These are phyloP conservation scores for Equus przewalskii DNA, from an alignment of 2,113 vertebrate species.

Conservation along the genomic window DNA sequence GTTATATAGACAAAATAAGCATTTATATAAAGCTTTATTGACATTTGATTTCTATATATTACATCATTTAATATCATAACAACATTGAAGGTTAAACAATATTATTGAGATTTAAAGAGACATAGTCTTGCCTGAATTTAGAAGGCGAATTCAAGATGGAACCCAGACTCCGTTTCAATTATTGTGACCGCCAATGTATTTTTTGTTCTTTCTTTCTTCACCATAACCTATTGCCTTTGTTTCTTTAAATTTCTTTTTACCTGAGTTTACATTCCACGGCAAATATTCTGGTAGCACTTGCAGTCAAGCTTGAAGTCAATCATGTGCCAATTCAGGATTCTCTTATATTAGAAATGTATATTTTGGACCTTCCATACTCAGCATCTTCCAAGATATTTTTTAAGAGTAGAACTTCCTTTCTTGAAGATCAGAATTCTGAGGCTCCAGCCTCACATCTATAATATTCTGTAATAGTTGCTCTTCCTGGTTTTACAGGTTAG, in stretches of 20 bases:
- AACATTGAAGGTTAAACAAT: background rate
- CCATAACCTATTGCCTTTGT: background rate
- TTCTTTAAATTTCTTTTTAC: background rate
- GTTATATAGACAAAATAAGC: background rate
- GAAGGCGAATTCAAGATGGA: background rate
- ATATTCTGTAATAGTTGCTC: no score
- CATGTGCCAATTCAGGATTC: background rate
- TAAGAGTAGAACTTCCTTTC: background rate
- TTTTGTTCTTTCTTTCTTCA: background rate
- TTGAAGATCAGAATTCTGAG: background rate
- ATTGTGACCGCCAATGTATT: background rate
- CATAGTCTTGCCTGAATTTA: background rate
- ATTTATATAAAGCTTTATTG: background rate
- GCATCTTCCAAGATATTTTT: background rate
- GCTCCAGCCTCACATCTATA: background rate
- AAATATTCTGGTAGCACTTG: background rate
- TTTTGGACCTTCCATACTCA: accelerated
- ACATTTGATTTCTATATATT: background rate
- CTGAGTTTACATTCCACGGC: background rate
- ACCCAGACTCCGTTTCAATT: background rate
- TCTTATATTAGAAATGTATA: background rate
- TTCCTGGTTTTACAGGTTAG: background rate
- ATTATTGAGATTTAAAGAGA: background rate
- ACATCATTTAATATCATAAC: background rate
- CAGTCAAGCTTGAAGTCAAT: background rate